Evolutionary conservation across 2,113 vertebrate genomes (phyloP), one percentile per base, ranked within the genome.

Genomic region (Fulica atra): DNA sequence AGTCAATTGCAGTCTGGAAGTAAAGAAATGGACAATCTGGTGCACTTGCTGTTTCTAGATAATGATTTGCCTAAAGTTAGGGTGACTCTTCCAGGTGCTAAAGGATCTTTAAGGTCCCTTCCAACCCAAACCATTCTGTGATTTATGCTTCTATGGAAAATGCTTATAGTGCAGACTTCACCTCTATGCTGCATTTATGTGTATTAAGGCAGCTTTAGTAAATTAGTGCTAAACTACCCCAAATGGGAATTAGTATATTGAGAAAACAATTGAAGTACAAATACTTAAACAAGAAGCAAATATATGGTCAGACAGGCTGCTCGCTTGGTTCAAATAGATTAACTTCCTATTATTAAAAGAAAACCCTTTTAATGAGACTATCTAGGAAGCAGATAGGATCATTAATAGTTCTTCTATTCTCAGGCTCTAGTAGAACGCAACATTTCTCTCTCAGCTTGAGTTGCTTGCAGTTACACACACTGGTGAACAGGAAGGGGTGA

Each of bases 221-320:
- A 77, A 66, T 61, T n/a, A 28, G 19, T 73, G 63, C 54, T 74
- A 64, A 92, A 51, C 36, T 66, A 72, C n/a, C 26, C 36, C 31
- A 86, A 69, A 57, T 36, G 24, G 25, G 56, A 77, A 84, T 70
- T 50, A 53, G 35, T 60, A 16, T 92, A 14, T 57, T 46, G 48
- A 73, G 44, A 81, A 88, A 86, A 69, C 51, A 88, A 36, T 29
- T 29, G 6, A 53, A 88, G 13, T 76, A 60, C 29, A 72, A 71
- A 60, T 65, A 23, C 16, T 79, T 76, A 80, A 80, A 80, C 44
- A 71, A 68, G 38, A 78, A 77, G 46, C 8, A 21, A 61, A n/a
- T n/a, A 6, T 0, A 0, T 24, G 60, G 66, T 69, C 8, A 4
- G 64, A 54, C 15, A 68, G 31, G 6, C 28, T 72, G 50, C 28